A percentile compares a stretch with the other conserved stretches of the same genome.
These are phyloP conservation scores for Homarus americanus DNA, from an alignment of 1,140 invertebrate genomes.

Conservation along the genomic window DNA sequence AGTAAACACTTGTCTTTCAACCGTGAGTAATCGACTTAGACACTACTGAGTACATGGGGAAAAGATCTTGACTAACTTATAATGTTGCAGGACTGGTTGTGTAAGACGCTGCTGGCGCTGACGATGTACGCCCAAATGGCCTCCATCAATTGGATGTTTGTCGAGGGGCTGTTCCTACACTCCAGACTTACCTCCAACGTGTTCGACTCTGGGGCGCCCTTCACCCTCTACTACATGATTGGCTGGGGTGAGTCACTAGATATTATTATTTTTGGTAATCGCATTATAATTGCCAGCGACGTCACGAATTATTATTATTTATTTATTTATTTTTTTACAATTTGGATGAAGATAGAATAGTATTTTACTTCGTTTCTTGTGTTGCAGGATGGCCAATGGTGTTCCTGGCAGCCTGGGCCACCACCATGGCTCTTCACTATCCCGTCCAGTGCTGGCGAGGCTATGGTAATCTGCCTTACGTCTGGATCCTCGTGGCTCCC, in stretches of 20 bases:
- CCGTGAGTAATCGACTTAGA: too few species aligned
- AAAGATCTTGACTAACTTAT: too few species aligned
- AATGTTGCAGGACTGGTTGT: not conserved
- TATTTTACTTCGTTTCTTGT: not conserved
- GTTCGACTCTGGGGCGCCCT: conserved; percentile 77
- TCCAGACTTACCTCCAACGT: conserved; percentile 79
- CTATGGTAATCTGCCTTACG: conserved; percentile 20
- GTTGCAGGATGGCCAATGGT: conserved; percentile 33
- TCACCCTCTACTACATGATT: conserved; percentile 41
- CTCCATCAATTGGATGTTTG: conserved; percentile 81
- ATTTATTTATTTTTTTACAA: too few species aligned
- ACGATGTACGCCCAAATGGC: conserved; percentile 79
- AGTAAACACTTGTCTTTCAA: too few species aligned
- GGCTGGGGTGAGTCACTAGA: conserved; percentile 61
- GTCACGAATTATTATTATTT: too few species aligned
- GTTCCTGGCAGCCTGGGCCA: conserved; percentile 32
- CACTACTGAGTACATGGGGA: too few species aligned
- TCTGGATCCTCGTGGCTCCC: conserved; percentile 62
- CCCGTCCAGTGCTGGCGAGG: conserved; percentile 58
- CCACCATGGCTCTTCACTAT: conserved; percentile 12
- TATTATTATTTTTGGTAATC: too few species aligned
- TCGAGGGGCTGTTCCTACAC: conserved; percentile 81
- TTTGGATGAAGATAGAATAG: too few species aligned
- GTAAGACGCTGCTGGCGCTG: conserved; percentile 78
- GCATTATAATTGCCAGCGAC: too few species aligned